Evolutionary conservation across 2,113 vertebrate species (phyloP).

Genomic region (Mus spicilegus): DNA sequence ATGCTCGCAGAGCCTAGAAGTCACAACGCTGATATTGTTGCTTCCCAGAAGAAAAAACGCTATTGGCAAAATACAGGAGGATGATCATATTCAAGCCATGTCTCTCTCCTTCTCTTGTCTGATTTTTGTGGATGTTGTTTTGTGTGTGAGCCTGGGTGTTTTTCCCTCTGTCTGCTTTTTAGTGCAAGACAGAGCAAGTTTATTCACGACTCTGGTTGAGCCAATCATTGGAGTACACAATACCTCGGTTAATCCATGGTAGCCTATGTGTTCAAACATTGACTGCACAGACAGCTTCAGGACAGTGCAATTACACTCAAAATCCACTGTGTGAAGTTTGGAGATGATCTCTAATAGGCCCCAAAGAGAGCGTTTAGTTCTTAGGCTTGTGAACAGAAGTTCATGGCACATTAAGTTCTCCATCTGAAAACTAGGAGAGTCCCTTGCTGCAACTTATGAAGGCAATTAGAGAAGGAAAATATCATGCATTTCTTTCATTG

Average conservation of each 20-base stretch:
- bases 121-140: neutral
- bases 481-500: constrained; percentile 23
- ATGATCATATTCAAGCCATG: neutral
- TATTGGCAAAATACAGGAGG: constrained; percentile 25
- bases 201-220: neutral
- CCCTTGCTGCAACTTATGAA: constrained; percentile 65
- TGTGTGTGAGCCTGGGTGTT: neutral
- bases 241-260: constrained; percentile 62
- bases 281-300: constrained; percentile 43
- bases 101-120: constrained; percentile 47
- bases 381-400: constrained; percentile 65
- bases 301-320: constrained; percentile 41
- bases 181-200: neutral
- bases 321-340: neutral
- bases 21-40: neutral
- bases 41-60: constrained; percentile 57
- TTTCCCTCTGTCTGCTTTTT: neutral
- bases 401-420: constrained; percentile 75
- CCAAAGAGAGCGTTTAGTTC: constrained; percentile 69
- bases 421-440: constrained; percentile 51
- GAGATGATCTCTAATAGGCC: constrained; percentile 65
- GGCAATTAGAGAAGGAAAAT: constrained; percentile 43
- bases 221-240: neutral
- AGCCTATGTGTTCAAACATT: constrained; percentile 57
- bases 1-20: constrained; percentile 32